Conservation (phyloP, 2,797 vertebrate genomes). For the Rhinatrema bivittatum region DNA sequence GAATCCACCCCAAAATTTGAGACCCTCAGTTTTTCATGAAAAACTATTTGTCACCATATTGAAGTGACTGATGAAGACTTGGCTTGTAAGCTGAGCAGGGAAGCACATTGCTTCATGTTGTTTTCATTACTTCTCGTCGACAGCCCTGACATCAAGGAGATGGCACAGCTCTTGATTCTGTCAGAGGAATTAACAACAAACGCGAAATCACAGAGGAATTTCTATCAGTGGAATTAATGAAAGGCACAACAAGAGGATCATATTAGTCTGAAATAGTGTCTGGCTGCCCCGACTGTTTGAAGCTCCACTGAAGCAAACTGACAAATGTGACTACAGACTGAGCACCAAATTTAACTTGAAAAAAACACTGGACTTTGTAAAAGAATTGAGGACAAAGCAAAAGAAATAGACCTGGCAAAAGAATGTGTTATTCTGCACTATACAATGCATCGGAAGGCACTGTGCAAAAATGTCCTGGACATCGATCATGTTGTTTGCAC, state of each 20-base stretch:
- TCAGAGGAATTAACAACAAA: conserved; percentile 18
- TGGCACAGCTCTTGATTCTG: conserved; percentile 21
- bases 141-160: conserved; percentile 34
- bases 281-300: too few species aligned
- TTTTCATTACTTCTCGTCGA: conserved; percentile 23
- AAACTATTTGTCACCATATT: conserved; percentile 16
- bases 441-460: too few species aligned
- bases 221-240: conserved; percentile 20
- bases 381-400: too few species aligned
- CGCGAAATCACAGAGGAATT: conserved; percentile 18
- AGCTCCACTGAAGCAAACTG: too few species aligned
- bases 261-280: not conserved
- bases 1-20: not conserved
- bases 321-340: too few species aligned
- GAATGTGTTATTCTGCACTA: too few species aligned
- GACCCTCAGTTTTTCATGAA: conserved; percentile 11
- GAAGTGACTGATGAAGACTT: conserved; percentile 17
- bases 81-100: conserved; percentile 18
- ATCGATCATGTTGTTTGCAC: too few species aligned
- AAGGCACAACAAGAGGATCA: conserved; percentile 14
- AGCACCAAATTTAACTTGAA: too few species aligned
- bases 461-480: too few species aligned
- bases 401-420: too few species aligned
- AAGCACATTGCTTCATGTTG: conserved; percentile 14
- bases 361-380: too few species aligned